Evolutionary conservation across 2,113 vertebrate species (phyloP), one percentile per base, ranked within the genome.

Genomic region (Tenrec ecaudatus): DNA sequence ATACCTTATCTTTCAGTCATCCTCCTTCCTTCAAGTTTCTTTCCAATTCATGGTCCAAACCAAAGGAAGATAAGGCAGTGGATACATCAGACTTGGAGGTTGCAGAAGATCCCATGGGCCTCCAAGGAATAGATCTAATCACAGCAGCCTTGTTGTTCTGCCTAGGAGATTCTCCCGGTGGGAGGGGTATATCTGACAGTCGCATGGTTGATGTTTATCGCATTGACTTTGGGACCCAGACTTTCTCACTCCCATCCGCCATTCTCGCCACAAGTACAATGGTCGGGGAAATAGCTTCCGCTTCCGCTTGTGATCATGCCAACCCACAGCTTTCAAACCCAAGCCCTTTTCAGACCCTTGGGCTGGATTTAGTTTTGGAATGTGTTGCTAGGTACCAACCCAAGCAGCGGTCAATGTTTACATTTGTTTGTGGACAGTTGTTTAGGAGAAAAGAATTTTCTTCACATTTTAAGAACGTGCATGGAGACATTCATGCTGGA

Each of bases 341-440:
- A 79, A 99, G 99, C 98, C 99, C 99, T 7, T 99, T 99, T 97
- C 99, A 99, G 97, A 99, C 99, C 3, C 98, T 99, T 88, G 98
- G 99, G 64, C 98, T 99, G 73, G 99, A 99, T 97, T 98, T 99
- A 92, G 99, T 99, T 33, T 98, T 99, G 94, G 99, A 99, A 97
- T 99, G 99, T 96, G 98, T 99, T 89, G 99, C 99, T 94, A 98
- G 99, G 96, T 99, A 99, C 98, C 99, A 99, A 97, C 99, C 99
- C 84, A 99, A 99, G 97, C 99, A 99, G 83, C 99, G 99, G 96
- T 99, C 99, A 95, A 99, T 99, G 98, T 99, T 99, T 98, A 99
- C 99, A 95, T 99, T 99, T 90, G 98, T 99, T 95, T 99, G 99
- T 92, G 99, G 99, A 95, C 99, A 99, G 97, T 98, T 99, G 82